phyloP scores from a whole-genome alignment of 2,797 vertebrate species.

The Poecilia wingei region DNA sequence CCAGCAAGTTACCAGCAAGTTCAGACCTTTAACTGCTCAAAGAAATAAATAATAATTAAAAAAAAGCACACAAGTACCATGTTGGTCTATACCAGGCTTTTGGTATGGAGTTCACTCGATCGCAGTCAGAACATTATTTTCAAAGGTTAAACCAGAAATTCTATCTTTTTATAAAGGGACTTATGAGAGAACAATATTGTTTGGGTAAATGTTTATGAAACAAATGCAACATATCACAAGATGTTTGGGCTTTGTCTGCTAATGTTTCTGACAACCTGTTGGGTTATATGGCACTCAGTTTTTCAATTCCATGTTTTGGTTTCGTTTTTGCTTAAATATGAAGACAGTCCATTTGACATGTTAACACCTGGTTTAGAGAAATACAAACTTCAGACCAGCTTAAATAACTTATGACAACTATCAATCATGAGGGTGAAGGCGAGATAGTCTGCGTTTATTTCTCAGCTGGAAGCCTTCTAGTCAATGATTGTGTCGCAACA shows the following conservation, averaged over 20 bases:
- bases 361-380: neutral
- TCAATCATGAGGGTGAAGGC: neutral
- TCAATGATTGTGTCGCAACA: neutral
- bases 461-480: neutral
- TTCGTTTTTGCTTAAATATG: neutral
- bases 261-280: neutral
- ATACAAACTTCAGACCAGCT: neutral
- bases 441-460: neutral
- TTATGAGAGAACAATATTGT: neutral
- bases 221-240: neutral
- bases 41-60: neutral
- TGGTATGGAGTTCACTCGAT: neutral
- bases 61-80: neutral
- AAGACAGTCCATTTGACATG: neutral
- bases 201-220: neutral
- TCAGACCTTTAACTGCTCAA: neutral
- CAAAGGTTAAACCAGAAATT: neutral
- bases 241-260: neutral
- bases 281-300: neutral
- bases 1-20: neutral
- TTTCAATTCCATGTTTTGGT: neutral
- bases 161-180: neutral
- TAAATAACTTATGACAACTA: neutral
- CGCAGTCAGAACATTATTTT: neutral
- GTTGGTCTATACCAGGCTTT: neutral